Base-by-base conservation (phyloP, 2,888 invertebrate genomes). In the Strigamia maritima region DNA sequence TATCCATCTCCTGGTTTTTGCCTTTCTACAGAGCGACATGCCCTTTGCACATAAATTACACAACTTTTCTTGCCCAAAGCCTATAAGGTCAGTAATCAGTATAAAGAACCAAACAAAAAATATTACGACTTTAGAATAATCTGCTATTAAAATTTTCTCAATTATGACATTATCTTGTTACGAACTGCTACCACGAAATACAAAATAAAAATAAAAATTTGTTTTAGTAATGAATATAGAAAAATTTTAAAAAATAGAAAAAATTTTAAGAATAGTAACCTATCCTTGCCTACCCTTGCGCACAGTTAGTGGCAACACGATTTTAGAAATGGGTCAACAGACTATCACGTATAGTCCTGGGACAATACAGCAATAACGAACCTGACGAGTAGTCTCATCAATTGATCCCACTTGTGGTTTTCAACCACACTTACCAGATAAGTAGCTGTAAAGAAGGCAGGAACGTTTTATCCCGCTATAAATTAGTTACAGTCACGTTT, bases 401-500 rank as follows among this genome's bases (percentile, higher is more conserved):
- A 70, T 70, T 70, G 70, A 70, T 70, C 24, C 12, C 70, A 70
- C 70, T 28, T 70, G 26, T 28, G 70, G 14, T 28, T 28, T 70
- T n/a, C n/a, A 70, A n/a, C 54, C 28, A n/a, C 28, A 26, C n/a
- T 70, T 70, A 70, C 70, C 70, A 26, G 70, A 70, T 70, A 70
- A 70, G 70, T 70, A 70, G 70, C 70, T 28, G 70, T 28, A 70
- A 70, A 70, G 28, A 14, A 26, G 70, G 70, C 19, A 70, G 70
- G 70, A 70, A 28, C 70, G 28, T 70, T 70, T 70, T 70, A 70
- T 12, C 28, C n/a, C n/a, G 70, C 26, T 28, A 70, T 70, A 70
- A 70, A 70, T 70, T 70, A 70, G 70, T 70, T 70, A 70, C 70
- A 70, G 70, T 70, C 70, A 70, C 70, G 70, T 70, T 70, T 70